Evolutionary conservation across 2,888 invertebrate genomes (phyloP).

Genomic region (Campopleginae sp.): DNA sequence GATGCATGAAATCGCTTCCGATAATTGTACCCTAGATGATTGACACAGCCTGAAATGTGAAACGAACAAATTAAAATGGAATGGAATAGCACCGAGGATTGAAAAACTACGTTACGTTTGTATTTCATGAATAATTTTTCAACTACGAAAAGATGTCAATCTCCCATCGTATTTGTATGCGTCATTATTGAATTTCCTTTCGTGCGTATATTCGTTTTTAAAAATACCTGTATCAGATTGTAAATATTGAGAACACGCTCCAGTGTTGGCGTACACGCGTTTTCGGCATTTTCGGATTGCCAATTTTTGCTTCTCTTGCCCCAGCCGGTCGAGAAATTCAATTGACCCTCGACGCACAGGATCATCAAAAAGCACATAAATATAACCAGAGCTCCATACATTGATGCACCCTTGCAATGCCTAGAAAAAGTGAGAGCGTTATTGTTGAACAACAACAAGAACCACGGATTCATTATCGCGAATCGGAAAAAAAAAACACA

Average conservation of each 20-base stretch:
- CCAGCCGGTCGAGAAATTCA: conserved; percentile 81
- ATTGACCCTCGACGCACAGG: conserved; percentile 72
- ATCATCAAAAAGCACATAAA: conserved; percentile 66
- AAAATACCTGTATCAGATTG: conserved; percentile 74
- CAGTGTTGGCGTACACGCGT: conserved; percentile 69
- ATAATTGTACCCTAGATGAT: too few relatives aligned
- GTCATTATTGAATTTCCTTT: neutral
- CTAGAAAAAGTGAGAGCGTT: conserved; percentile 35
- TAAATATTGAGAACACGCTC: conserved; percentile 75
- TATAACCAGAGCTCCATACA: conserved; percentile 54
- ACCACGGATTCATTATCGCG: neutral
- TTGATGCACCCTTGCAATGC: conserved; percentile 61
- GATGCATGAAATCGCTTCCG: too few relatives aligned
- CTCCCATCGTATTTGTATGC: neutral
- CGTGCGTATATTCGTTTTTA: neutral
- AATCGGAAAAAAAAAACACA: neutral
- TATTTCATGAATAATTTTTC: neutral
- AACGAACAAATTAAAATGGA: too few relatives aligned
- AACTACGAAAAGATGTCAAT: neutral
- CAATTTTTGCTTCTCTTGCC: conserved; percentile 76
- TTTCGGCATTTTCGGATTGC: conserved; percentile 59
- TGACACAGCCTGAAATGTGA: too few relatives aligned
- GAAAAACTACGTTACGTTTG: neutral
- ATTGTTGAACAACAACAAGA: neutral
- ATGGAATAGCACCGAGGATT: neutral